Base-by-base conservation (phyloP, 2,113 vertebrate genomes). In the Eulemur rufifrons region DNA sequence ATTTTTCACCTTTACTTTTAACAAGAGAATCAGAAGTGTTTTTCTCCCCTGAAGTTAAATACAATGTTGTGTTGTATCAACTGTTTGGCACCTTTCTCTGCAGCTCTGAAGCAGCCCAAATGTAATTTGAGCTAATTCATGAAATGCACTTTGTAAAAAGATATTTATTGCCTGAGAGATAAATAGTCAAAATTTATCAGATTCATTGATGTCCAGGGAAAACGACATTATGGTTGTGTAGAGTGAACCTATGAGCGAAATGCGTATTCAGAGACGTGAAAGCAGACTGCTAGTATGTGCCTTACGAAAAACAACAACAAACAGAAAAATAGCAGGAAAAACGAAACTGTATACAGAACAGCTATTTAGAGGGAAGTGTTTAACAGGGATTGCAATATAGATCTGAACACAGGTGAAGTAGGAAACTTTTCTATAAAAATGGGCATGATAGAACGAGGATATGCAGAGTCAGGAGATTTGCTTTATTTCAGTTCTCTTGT, bases 161-260 rank as follows among this genome's bases (percentile, higher is more conserved):
- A 97, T 98, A 98, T 98, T 98, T 98, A 98, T 98, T 98, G 96
- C 98, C 98, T 94, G 80, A 23, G 95, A 98, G 98, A 98, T 98
- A 98, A 98, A 98, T 98, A 98, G 97, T 98, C 98, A 98, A 98
- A 98, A 98, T 97, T 95, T 96, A 98, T 97, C 96, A 97, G 98
- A 98, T 98, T 98, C 98, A 98, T 98, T 94, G 98, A 97, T 95
- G 96, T 97, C 97, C 95, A 63, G 94, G 97, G 97, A 98, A 97
- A 98, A 97, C 0, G 0, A 91, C 91, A 96, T 98, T 98, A 97
- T 8, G n/a, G 83, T 91, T 98, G 71, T 96, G 98, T 86, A 96
- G 86, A 97, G 91, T 73, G 50, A 97, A 97, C 95, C 91, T 59
- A 23, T 66, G 74, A 97, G 86, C 69, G 97, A 97, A 98, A 96